Conservation (phyloP, 2,888 invertebrate species). For the Flexamia atlantica region DNA sequence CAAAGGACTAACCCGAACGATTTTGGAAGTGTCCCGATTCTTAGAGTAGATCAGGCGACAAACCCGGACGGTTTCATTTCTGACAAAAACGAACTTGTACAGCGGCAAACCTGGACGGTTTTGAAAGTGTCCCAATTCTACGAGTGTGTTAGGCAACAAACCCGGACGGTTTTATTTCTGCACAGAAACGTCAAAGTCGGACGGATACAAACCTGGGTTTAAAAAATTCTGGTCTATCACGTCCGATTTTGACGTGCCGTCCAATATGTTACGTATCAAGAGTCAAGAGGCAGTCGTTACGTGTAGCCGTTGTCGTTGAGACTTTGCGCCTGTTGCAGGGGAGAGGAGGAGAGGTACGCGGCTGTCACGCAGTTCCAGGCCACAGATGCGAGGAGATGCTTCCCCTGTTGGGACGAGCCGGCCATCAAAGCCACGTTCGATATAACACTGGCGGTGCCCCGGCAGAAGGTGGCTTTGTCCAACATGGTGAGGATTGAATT, state of each 20-base stretch:
- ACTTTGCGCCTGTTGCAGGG: slow-evolving; percentile 71
- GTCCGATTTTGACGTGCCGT: slow-evolving; percentile 93
- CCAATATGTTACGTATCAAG: slow-evolving; percentile 93
- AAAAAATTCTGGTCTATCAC: too few relatives aligned
- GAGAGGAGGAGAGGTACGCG: slow-evolving; percentile 88
- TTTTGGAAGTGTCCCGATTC: too few relatives aligned
- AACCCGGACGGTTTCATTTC: too few relatives aligned
- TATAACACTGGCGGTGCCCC: slow-evolving; percentile 85
- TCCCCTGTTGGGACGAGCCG: slow-evolving; percentile 99
- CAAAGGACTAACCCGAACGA: too few relatives aligned
- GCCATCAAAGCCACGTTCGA: slow-evolving; percentile 97
- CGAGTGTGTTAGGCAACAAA: slow-evolving; percentile 77
- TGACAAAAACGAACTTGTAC: too few relatives aligned
- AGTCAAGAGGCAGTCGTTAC: not conserved
- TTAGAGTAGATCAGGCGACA: too few relatives aligned
- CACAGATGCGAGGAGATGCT: slow-evolving; percentile 94
- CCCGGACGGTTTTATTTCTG: slow-evolving; percentile 94
- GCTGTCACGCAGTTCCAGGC: slow-evolving; percentile 96
- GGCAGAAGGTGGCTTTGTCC: slow-evolving; percentile 90
- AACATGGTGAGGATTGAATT: slow-evolving; percentile 85
- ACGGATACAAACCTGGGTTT: too few relatives aligned
- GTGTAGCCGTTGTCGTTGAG: too few relatives aligned
- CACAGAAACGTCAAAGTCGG: too few relatives aligned
- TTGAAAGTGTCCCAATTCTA: too few relatives aligned
- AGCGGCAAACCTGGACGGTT: too few relatives aligned